Conservation (phyloP, 2,797 vertebrate species). For the Agapornis canus region DNA sequence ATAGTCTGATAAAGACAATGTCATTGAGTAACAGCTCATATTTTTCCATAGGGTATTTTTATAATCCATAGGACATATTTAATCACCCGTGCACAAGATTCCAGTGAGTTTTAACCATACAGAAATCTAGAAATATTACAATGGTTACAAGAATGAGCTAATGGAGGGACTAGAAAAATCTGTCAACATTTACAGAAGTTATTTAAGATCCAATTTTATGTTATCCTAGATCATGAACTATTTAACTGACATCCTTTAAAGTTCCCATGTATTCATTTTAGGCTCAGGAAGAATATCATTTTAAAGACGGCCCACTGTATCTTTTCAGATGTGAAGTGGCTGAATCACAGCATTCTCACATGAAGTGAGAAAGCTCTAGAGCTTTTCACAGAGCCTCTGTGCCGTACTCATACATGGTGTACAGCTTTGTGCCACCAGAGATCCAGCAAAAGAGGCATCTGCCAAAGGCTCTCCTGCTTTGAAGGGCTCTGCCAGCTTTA, state of each 20-base stretch:
- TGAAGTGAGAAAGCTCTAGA: not conserved
- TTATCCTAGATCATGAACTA: not conserved
- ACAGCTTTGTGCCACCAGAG: not conserved
- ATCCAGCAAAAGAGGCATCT: rapidly evolving
- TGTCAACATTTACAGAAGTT: rapidly evolving
- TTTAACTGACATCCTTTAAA: not conserved
- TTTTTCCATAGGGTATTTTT: not conserved
- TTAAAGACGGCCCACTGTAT: rapidly evolving
- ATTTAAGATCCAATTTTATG: not conserved
- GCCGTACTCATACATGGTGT: rapidly evolving
- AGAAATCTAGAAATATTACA: not conserved
- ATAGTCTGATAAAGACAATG: not conserved
- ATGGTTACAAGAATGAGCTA: not conserved
- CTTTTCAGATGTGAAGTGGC: not conserved
- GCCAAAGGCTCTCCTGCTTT: not conserved
- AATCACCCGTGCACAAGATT: not conserved
- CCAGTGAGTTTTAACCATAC: not conserved
- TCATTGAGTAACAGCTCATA: not conserved
- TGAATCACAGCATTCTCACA: not conserved
- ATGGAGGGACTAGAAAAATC: not conserved
- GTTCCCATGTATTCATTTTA: not conserved
- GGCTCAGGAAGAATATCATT: not conserved
- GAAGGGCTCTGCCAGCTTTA: not conserved
- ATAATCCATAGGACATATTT: not conserved
- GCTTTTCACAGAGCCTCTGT: rapidly evolving